Percentiles rank a stretch among this genome's conserved stretches.
Conservation (phyloP, 2,113 vertebrate species). For the Salvelinus namaycush region DNA sequence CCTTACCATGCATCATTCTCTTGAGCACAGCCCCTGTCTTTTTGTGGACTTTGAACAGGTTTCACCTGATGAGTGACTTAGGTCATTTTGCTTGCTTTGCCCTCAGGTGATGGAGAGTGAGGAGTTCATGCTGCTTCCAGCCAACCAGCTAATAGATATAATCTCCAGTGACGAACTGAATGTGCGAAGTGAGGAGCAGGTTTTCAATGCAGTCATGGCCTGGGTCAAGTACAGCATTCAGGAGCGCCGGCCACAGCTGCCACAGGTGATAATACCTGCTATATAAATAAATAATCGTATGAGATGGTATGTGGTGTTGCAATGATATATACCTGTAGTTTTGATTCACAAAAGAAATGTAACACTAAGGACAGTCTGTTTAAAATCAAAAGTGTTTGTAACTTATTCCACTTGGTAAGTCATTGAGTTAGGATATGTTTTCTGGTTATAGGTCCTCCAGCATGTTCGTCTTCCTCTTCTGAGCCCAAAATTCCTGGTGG, state of each 20-base stretch:
- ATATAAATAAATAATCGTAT: no score
- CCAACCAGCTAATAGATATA: conserved; percentile 98
- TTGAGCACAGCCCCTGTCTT: no score
- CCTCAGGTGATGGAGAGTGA: conserved; percentile 97
- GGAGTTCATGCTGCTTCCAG: conserved; percentile 97
- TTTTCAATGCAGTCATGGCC: conserved; percentile 97
- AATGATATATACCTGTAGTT: no score
- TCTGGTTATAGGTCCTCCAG: conserved; percentile 84
- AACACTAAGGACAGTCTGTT: no score
- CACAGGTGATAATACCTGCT: conserved; percentile 79
- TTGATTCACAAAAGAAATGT: no score
- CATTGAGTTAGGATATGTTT: background rate
- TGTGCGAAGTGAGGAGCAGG: conserved; percentile 96
- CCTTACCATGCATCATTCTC: background rate
- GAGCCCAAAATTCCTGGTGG: conserved; percentile 97
- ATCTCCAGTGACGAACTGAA: conserved; percentile 98
- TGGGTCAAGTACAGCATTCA: conserved; percentile 99
- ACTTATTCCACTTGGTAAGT: background rate
- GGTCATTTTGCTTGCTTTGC: conserved; percentile 4
- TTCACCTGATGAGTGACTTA: background rate
- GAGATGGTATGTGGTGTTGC: no score
- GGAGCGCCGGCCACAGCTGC: conserved; percentile 91
- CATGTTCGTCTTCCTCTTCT: conserved; percentile 93
- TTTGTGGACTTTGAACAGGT: no score
- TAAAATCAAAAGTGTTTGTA: background rate